Evolutionary conservation across 2,113 vertebrate genomes (phyloP), one percentile per base, ranked within the genome.

Genomic region (Ivindomyrus marchei): DNA sequence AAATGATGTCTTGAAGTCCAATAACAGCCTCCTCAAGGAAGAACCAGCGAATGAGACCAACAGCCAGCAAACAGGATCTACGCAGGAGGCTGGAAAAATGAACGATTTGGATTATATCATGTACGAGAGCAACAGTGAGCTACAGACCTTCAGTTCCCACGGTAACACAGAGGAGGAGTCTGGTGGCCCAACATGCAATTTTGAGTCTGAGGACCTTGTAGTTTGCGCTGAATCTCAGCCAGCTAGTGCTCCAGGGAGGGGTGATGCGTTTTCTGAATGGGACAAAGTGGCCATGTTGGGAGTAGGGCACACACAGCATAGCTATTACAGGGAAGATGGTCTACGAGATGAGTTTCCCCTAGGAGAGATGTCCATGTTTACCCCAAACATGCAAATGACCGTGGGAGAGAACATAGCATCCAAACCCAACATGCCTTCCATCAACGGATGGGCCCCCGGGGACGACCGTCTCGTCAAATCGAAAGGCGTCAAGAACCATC

Each of bases 151-250:
- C 49, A 0, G 1, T 70, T 88, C 94, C 91, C 94, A 92, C 47
- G 90, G 91, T 88, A 85, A 92, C 46, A 39, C 3, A 1, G 89
- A 89, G 6, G 77, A 58, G 24, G 77, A 89, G 89, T 3, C 89
- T 0, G 90, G 89, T 5, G 92, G 90, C 0, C 91, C 92, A 0
- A 8, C 92, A 36, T 91, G 93, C 92, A 92, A 92, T 0, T 94
- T 89, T 17, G 1, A 87, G 31, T 62, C 89, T 0, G 89, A 6
- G 45, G 89, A 74, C 1, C 88, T 89, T 24, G 24, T 90, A 0
- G 88, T 24, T 1, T 50, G 84, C 17, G 83, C 89, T 2, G 46
- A 90, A 47, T n/a, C 77, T 39, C 88, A 36, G 13, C 49, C 74
- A 3, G 24, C 47, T 1, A 21, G 36, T 19, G 27, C 36, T 13